phyloP scores from a whole-genome alignment of 2,797 vertebrate species.

The Cryptoprocta ferox region DNA sequence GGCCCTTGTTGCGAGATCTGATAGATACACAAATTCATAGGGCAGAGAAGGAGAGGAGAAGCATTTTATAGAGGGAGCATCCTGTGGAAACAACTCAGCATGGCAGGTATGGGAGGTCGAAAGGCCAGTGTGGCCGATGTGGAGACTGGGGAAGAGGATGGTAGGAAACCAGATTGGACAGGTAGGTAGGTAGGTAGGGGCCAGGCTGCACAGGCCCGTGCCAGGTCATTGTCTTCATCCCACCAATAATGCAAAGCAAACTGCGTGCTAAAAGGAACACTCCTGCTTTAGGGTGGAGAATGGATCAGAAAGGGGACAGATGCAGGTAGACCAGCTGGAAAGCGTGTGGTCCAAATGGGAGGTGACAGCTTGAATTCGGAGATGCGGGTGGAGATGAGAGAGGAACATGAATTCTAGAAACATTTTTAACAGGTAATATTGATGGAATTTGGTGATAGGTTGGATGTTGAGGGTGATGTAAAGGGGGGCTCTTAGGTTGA shows the following conservation, averaged over 20 bases:
- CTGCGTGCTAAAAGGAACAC: background rate
- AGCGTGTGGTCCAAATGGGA: background rate
- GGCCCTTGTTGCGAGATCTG: background rate
- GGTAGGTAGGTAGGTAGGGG: background rate
- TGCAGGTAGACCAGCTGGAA: background rate
- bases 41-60: background rate
- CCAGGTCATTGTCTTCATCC: background rate
- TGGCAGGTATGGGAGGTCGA: background rate
- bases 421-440: background rate
- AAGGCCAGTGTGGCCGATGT: background rate
- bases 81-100: background rate
- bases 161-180: background rate
- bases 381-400: background rate
- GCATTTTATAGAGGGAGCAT: background rate
- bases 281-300: background rate
- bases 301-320: background rate
- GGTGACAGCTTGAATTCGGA: background rate
- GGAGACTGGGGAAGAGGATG: background rate
- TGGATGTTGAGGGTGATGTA: background rate
- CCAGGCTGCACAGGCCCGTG: background rate
- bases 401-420: background rate
- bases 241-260: background rate
- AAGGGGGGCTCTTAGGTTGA: background rate
- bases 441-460: background rate
- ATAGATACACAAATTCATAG: background rate